Percentiles rank a stretch among this genome's conserved stretches.
Evolutionary conservation across 2,888 invertebrate genomes (phyloP).

Genomic region (Stenotaenia linearis): DNA sequence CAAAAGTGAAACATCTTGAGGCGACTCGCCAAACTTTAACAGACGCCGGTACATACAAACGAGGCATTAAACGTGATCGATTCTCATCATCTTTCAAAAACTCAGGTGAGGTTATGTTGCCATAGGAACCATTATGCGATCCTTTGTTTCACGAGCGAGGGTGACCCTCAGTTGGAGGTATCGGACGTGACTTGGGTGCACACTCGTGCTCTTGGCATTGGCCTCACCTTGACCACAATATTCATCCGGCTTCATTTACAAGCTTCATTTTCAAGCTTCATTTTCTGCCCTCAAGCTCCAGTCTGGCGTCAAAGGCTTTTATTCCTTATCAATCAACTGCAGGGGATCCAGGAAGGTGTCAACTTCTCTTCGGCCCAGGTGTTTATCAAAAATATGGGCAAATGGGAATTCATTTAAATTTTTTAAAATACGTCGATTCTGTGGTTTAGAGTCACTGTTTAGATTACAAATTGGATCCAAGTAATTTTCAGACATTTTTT

Average conservation of each 20-base stretch:
- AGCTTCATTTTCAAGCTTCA: neutral
- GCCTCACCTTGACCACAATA: slow-evolving; percentile 12
- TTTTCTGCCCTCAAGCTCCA: neutral
- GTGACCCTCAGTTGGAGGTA: neutral
- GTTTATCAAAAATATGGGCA: neutral
- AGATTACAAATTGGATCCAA: no score
- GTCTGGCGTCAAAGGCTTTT: neutral
- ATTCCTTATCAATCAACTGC: neutral
- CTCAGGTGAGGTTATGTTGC: neutral
- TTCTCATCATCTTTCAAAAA: neutral
- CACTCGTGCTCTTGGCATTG: slow-evolving; percentile 8
- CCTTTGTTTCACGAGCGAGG: neutral
- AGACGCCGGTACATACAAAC: neutral
- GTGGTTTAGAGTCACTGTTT: no score
- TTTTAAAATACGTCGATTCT: no score
- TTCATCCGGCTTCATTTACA: slow-evolving; percentile 14
- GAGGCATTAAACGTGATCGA: slow-evolving; percentile 21
- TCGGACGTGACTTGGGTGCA: slow-evolving; percentile 6
- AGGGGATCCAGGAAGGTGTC: neutral
- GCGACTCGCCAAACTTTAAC: neutral
- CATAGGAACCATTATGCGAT: neutral
- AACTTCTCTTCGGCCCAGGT: neutral
- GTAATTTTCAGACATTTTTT: no score
- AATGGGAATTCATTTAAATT: no score
- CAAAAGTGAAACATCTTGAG: slow-evolving; percentile 7